Evolutionary conservation across 2,113 vertebrate species (phyloP).

Genomic region (Electrona antarctica): DNA sequence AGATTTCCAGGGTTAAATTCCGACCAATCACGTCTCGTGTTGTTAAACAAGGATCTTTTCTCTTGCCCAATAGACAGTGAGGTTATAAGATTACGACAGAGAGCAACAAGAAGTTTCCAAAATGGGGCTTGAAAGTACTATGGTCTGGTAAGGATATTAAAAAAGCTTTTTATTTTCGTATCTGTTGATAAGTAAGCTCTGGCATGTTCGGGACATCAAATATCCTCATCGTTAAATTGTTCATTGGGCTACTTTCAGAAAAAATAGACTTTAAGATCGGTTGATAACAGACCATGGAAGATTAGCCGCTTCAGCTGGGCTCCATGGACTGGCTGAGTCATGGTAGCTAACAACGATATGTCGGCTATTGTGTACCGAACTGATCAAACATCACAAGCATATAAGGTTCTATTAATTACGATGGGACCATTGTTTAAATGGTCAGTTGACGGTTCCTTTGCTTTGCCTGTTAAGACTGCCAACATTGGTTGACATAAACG

Average conservation of each 20-base stretch:
- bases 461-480: background rate
- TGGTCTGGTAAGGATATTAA: slow-evolving; percentile 90
- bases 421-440: background rate
- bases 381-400: fast-evolving
- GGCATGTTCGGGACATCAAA: background rate
- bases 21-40: slow-evolving; percentile 55
- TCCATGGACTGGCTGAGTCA: slow-evolving; percentile 69
- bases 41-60: slow-evolving; percentile 23
- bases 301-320: slow-evolving; percentile 17
- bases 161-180: slow-evolving; percentile 16
- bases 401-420: background rate
- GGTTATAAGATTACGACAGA: slow-evolving; percentile 40
- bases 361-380: background rate
- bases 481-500: background rate
- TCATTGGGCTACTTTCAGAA: background rate
- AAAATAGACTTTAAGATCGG: background rate
- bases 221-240: background rate
- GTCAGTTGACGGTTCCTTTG: background rate
- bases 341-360: slow-evolving; percentile 45
- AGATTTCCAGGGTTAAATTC: background rate
- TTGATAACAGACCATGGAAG: background rate
- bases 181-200: background rate
- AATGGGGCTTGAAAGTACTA: slow-evolving; percentile 96
- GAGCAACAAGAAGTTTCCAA: slow-evolving; percentile 79
- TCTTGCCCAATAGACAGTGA: slow-evolving; percentile 59